phyloP scores from a whole-genome alignment of 2,888 invertebrate species.

The Euproctis similis region DNA sequence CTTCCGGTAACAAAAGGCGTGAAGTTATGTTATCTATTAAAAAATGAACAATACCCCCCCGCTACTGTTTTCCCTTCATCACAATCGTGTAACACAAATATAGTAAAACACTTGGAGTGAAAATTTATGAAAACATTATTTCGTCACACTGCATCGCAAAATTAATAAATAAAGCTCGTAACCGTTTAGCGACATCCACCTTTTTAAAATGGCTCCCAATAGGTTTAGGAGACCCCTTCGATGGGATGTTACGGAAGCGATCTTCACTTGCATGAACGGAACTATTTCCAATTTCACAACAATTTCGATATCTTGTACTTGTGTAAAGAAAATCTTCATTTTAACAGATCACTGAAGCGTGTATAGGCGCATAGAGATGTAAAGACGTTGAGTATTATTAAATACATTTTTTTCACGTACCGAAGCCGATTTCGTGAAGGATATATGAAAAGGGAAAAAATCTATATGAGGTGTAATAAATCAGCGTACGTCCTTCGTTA shows the following conservation, averaged over 20 bases:
- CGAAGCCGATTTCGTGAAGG: conserved; percentile 4
- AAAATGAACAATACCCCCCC: too few relatives aligned
- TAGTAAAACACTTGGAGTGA: too few relatives aligned
- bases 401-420: conserved; percentile 12
- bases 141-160: too few relatives aligned
- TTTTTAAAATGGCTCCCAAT: not conserved
- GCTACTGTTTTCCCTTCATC: too few relatives aligned
- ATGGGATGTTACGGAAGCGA: conserved; percentile 10
- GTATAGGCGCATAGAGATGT: conserved; percentile 10
- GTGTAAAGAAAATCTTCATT: conserved; percentile 17
- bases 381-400: conserved; percentile 5
- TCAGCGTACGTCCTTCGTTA: conserved; percentile 1
- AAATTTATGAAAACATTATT: too few relatives aligned
- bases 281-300: conserved; percentile 25
- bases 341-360: conserved; percentile 19
- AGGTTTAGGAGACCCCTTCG: not conserved
- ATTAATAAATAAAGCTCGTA: too few relatives aligned
- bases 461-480: not conserved
- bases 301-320: conserved; percentile 22
- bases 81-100: too few relatives aligned
- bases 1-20: too few relatives aligned
- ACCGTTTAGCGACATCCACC: not conserved
- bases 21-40: too few relatives aligned
- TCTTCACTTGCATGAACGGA: conserved; percentile 18
- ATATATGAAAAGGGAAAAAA: conserved; percentile 7